Conservation (phyloP, 2,113 vertebrate genomes). For the Sander lucioperca region DNA sequence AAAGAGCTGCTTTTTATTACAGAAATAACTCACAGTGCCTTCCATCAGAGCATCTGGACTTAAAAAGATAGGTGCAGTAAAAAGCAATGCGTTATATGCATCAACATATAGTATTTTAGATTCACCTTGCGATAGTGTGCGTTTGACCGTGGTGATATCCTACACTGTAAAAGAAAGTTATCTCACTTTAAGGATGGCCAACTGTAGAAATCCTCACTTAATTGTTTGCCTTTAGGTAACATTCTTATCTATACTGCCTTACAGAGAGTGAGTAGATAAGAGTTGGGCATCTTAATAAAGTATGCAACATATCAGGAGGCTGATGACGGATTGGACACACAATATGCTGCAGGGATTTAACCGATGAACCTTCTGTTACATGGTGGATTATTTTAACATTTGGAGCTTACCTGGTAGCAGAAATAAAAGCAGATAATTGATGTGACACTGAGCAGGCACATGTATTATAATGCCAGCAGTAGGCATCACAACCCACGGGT, state of each 20-base stretch:
- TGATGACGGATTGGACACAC: constrained; percentile 25
- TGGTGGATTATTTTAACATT: constrained; percentile 4
- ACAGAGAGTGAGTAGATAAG: constrained; percentile 6
- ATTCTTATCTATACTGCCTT: constrained; percentile 29
- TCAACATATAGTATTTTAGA: constrained; percentile 34
- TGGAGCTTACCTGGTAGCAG: not conserved
- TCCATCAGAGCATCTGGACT: constrained; percentile 45
- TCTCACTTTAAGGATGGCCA: constrained; percentile 11
- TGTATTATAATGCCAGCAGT: constrained; percentile 23
- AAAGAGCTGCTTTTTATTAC: constrained; percentile 53
- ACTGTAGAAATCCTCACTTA: constrained; percentile 1
- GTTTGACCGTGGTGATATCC: constrained; percentile 6
- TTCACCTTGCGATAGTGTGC: constrained; percentile 21
- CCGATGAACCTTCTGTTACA: constrained; percentile 10
- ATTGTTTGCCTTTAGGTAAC: constrained; percentile 13
- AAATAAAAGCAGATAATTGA: constrained; percentile 26
- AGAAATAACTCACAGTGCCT: constrained; percentile 70
- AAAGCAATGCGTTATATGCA: constrained; percentile 14
- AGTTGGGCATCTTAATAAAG: constrained; percentile 26
- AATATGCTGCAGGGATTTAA: not conserved
- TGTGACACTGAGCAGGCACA: not conserved
- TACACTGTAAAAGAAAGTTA: not conserved
- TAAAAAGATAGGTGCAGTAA: constrained; percentile 39
- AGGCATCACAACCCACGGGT: constrained; percentile 36
- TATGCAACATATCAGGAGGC: not conserved